Conservation (phyloP, 2,797 vertebrate species). For the Helostoma temminkii region DNA sequence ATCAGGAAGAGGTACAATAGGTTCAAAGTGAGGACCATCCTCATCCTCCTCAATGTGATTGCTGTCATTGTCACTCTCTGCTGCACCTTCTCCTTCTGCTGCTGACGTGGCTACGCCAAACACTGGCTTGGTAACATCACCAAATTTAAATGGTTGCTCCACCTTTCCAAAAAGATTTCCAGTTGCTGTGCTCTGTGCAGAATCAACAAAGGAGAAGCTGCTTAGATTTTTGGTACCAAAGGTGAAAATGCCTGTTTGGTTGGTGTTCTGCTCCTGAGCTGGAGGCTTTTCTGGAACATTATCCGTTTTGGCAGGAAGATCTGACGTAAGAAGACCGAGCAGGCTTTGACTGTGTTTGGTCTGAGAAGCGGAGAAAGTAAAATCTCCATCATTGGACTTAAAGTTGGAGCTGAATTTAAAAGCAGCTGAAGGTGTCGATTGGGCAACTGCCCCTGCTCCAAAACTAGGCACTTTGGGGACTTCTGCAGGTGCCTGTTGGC, state of each 20-base stretch:
- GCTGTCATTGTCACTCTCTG: conserved; percentile 91
- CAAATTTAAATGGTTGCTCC: conserved; percentile 85
- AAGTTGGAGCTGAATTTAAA: conserved; percentile 99
- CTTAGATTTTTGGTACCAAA: conserved; percentile 87
- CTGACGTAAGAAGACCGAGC: conserved; percentile 92
- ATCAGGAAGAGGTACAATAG: conserved; percentile 96
- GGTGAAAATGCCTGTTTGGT: conserved; percentile 85
- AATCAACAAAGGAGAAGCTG: conserved; percentile 85
- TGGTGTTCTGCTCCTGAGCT: conserved; percentile 72
- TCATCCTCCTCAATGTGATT: conserved; percentile 93
- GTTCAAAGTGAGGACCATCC: conserved; percentile 98
- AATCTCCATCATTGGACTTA: conserved; percentile 98
- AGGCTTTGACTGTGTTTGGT: conserved; percentile 91
- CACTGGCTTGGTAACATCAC: conserved; percentile 78
- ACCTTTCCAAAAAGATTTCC: conserved; percentile 81
- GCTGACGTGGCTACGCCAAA: conserved; percentile 75
- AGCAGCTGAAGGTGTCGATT: conserved; percentile 82
- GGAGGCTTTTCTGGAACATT: conserved; percentile 76
- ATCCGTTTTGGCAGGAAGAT: conserved; percentile 88
- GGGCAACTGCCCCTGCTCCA: conserved; percentile 76
- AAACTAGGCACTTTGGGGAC: conserved; percentile 85
- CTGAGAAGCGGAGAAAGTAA: conserved; percentile 92
- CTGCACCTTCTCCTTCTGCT: conserved; percentile 80
- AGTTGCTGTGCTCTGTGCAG: conserved; percentile 75
- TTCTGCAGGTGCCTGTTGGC: conserved; percentile 86